phyloP scores from a whole-genome alignment of 2,113 vertebrate species.

The Heptranchias perlo region DNA sequence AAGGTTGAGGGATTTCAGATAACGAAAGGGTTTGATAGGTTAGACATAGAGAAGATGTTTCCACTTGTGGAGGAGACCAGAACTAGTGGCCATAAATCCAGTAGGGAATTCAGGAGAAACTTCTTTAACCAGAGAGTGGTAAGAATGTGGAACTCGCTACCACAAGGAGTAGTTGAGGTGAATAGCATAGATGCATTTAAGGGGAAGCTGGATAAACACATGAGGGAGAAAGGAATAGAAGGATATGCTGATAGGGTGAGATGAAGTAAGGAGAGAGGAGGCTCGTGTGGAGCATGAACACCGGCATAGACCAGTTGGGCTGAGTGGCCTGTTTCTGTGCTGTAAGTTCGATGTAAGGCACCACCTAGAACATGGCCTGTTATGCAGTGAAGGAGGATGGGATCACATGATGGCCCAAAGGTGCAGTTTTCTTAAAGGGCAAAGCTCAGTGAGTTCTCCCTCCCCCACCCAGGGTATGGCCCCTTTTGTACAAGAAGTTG shows the following conservation, averaged over 20 bases:
- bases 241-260: background rate
- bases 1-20: background rate
- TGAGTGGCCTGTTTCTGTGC: too few species aligned
- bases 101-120: too few species aligned
- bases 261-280: background rate
- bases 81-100: background rate
- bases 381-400: background rate
- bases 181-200: background rate
- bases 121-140: too few species aligned
- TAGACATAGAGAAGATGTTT: background rate
- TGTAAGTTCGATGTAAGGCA: background rate
- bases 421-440: background rate
- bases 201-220: background rate
- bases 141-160: background rate
- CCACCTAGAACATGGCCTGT: background rate
- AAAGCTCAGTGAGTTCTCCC: background rate
- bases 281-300: background rate
- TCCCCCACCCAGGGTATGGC: background rate
- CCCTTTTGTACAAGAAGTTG: background rate
- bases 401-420: background rate
- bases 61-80: background rate
- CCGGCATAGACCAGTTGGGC: too few species aligned
- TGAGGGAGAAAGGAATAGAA: too few species aligned
- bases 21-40: background rate
- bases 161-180: background rate